Evolutionary conservation across 2,888 invertebrate genomes (phyloP).

Genomic region (Polydrusus cervinus): DNA sequence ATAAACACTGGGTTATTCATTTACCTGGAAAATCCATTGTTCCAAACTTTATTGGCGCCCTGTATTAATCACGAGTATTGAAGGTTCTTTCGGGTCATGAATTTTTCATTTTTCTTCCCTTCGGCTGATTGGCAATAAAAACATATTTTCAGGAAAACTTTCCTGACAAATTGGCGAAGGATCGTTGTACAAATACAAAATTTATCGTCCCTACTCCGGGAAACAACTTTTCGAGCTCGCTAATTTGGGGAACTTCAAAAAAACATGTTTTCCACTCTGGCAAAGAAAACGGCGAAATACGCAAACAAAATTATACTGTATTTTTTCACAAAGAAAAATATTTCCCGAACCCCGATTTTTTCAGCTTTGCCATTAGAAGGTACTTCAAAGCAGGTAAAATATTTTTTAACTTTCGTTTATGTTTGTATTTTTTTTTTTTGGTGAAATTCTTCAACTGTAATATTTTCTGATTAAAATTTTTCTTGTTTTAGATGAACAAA

Average conservation of each 20-base stretch:
- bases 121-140: too few species aligned
- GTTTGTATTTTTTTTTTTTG: not conserved
- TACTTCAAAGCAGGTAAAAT: constrained; percentile 20
- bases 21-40: too few species aligned
- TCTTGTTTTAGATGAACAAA: constrained; percentile 20
- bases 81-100: too few species aligned
- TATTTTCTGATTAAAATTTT: constrained; percentile 19
- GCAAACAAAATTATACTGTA: constrained; percentile 22
- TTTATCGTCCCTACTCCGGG: not conserved
- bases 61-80: too few species aligned
- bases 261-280: constrained; percentile 14
- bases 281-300: constrained; percentile 4
- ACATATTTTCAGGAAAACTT: not conserved
- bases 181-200: not conserved
- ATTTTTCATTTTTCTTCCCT: too few species aligned
- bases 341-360: not conserved
- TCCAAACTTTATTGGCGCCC: too few species aligned
- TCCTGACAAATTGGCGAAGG: constrained; percentile 14
- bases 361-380: not conserved
- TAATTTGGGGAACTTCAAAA: constrained; percentile 12
- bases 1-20: too few species aligned
- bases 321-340: constrained; percentile 23
- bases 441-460: constrained; percentile 19
- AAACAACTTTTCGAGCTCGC: constrained; percentile 8
- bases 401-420: constrained; percentile 15